Conservation (phyloP, 2,888 invertebrate species). For the Eupithecia dodoneata region DNA sequence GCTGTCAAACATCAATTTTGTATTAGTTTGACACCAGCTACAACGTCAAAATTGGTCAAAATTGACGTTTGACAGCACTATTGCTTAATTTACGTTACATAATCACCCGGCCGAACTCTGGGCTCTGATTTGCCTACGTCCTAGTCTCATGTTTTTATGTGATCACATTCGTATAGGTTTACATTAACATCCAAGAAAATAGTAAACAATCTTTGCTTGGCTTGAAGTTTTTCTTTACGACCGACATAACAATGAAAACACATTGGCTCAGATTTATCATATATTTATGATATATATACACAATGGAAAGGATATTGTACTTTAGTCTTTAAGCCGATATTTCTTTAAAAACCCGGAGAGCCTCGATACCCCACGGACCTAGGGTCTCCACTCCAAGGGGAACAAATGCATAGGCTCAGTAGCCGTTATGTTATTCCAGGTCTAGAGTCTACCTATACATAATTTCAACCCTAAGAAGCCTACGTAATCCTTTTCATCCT, state of each 20-base stretch:
- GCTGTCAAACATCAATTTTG: too few relatives aligned
- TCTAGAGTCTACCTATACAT: too few relatives aligned
- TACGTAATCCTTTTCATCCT: neutral
- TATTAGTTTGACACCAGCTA: too few relatives aligned
- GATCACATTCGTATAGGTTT: neutral
- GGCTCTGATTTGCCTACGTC: neutral
- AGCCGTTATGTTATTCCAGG: too few relatives aligned
- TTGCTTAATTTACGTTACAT: too few relatives aligned
- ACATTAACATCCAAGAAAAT: neutral
- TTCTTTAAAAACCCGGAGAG: too few relatives aligned
- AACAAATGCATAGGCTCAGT: too few relatives aligned
- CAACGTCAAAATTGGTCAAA: too few relatives aligned
- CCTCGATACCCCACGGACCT: too few relatives aligned
- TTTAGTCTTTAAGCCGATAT: neutral
- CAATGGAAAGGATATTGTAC: neutral
- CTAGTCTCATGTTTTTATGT: neutral
- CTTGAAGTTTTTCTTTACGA: neutral
- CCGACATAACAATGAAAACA: neutral
- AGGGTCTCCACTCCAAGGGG: too few relatives aligned
- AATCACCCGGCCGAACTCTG: neutral
- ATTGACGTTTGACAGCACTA: too few relatives aligned
- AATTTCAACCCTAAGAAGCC: neutral
- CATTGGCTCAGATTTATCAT: slow-evolving; percentile 1
- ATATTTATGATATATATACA: neutral
- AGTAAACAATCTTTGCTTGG: neutral